phyloP scores from a whole-genome alignment of 1,140 invertebrate genomes.

The Pissodes strobi region DNA sequence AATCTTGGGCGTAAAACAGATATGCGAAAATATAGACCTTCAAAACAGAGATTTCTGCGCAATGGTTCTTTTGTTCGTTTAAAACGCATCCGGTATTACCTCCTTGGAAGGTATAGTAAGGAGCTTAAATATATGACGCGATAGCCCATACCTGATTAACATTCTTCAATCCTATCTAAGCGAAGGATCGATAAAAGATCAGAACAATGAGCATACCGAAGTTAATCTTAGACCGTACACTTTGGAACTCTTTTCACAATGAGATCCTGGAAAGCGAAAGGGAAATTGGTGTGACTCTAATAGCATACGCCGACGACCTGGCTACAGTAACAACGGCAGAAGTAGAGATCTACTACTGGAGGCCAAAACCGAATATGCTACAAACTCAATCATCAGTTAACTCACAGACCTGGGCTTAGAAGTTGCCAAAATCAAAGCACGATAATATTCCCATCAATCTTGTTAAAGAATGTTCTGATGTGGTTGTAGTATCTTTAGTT shows the following conservation, averaged over 20 bases:
- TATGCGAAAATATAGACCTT: not conserved
- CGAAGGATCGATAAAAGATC: not conserved
- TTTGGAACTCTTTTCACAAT: not conserved
- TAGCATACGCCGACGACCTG: no score
- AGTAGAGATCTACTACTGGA: no score
- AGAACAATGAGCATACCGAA: no score
- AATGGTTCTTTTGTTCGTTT: not conserved
- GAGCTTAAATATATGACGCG: not conserved
- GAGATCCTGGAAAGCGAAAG: not conserved
- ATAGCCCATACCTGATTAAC: not conserved
- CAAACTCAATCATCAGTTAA: no score
- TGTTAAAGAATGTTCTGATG: no score
- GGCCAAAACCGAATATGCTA: no score
- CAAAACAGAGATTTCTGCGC: not conserved
- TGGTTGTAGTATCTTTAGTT: no score
- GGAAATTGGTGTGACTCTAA: no score
- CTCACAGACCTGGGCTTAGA: no score
- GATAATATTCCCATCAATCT: no score
- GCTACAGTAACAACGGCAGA: no score
- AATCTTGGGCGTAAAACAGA: not conserved
- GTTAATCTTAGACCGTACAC: not conserved
- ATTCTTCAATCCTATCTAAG: not conserved
- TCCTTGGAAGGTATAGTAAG: not conserved
- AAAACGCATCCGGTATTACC: not conserved
- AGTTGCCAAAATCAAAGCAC: no score